These are phyloP conservation scores for Strix uralensis DNA, from an alignment of 2,113 vertebrate genomes.

Conservation along the genomic window DNA sequence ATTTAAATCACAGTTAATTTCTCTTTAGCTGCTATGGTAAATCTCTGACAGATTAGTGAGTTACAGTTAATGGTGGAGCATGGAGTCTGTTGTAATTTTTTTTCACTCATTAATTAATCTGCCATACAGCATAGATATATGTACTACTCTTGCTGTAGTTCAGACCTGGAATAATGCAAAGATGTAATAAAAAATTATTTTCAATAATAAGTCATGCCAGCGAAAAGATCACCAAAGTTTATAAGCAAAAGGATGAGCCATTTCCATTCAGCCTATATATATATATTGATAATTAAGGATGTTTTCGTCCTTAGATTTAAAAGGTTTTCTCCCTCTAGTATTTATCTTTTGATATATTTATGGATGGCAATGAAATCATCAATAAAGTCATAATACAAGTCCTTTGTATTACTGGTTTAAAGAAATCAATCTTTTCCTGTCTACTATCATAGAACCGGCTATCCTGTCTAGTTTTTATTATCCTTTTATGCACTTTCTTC, in stretches of 20 bases:
- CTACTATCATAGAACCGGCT: not conserved
- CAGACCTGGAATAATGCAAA: not conserved
- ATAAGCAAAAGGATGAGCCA: not conserved
- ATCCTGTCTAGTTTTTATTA: not conserved
- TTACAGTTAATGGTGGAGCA: not conserved
- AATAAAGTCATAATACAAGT: not conserved
- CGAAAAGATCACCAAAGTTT: not conserved
- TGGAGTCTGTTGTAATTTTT: not conserved
- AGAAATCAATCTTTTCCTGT: not conserved
- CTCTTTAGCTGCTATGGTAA: not conserved
- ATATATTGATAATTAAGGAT: not conserved
- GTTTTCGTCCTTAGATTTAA: not conserved
- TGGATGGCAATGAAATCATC: not conserved
- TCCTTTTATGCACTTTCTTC: not conserved
- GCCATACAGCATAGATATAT: not conserved
- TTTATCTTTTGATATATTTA: not conserved
- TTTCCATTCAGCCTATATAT: not conserved
- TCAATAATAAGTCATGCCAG: not conserved
- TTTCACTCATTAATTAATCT: not conserved
- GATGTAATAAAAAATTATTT: not conserved
- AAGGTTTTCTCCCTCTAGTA: not conserved
- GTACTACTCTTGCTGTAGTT: not conserved
- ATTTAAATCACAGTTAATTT: constrained; percentile 53
- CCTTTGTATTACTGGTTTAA: not conserved
- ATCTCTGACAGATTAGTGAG: constrained; percentile 26